These are phyloP conservation scores for Dasyprocta punctata DNA, from an alignment of 2,113 vertebrate genomes.

Conservation along the genomic window DNA sequence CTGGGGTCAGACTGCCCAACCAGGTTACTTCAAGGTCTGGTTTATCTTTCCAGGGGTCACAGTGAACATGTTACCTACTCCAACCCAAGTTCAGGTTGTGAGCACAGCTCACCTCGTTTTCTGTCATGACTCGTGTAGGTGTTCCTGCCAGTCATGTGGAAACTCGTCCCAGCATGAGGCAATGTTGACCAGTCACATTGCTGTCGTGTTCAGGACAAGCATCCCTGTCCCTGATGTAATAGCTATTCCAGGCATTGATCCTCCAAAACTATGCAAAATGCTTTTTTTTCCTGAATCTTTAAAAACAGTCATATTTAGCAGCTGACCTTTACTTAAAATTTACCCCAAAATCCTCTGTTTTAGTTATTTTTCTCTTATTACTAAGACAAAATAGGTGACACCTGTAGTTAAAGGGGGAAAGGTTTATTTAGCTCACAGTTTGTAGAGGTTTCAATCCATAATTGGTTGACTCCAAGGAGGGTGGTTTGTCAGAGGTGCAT, in stretches of 20 bases:
- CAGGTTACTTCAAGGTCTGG: background rate
- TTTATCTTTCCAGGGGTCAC: background rate
- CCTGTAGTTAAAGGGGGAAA: background rate
- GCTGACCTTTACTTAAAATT: background rate
- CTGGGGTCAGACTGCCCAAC: background rate
- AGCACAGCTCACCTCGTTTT: background rate
- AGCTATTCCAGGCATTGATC: background rate
- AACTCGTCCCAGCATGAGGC: background rate
- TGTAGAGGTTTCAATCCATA: no score
- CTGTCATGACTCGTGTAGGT: background rate
- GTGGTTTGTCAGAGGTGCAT: no score
- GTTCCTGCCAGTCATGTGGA: background rate
- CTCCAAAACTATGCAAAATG: background rate
- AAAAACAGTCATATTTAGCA: background rate
- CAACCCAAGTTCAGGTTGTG: background rate
- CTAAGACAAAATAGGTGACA: background rate
- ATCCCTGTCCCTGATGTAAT: background rate
- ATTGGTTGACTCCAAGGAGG: no score
- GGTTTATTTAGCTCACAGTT: background rate
- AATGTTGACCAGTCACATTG: background rate
- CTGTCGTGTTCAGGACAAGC: background rate
- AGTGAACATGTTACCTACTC: background rate
- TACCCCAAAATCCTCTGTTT: background rate
- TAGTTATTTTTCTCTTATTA: background rate
- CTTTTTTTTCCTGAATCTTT: background rate